Conservation (phyloP, 2,888 invertebrate genomes). For the Pocota personata region DNA sequence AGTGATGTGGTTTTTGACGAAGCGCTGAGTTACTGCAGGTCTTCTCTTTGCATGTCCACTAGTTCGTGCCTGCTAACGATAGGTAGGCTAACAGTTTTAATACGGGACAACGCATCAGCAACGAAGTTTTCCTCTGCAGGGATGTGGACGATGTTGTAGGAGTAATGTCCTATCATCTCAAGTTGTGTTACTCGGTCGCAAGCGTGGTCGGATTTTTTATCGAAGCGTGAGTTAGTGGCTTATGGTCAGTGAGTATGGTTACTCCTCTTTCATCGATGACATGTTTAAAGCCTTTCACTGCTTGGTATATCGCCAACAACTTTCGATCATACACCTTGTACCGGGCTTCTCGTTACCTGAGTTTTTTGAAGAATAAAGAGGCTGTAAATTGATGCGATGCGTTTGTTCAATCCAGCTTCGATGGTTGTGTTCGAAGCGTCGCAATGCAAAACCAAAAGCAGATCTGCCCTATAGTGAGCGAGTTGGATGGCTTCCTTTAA, state of each 20-base stretch:
- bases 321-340: conserved; percentile 34
- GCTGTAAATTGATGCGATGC: conserved; percentile 5
- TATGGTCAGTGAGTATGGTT: conserved; percentile 34
- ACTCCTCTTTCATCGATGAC: conserved; percentile 37
- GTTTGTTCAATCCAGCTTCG: conserved; percentile 21
- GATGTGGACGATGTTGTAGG: not conserved
- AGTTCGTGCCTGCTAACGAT: not conserved
- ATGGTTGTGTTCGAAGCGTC: not conserved
- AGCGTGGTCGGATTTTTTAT: conserved; percentile 39
- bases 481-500: conserved; percentile 31
- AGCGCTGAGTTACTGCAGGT: conserved; percentile 8
- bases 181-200: conserved; percentile 21
- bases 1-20: conserved; percentile 16
- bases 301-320: conserved; percentile 19
- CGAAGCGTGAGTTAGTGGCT: conserved; percentile 22
- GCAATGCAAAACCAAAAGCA: conserved; percentile 17
- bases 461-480: conserved; percentile 7
- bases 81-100: conserved; percentile 4
- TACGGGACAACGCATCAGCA: conserved; percentile 5
- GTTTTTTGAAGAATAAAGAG: conserved; percentile 79
- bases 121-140: conserved; percentile 20
- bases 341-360: not conserved
- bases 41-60: conserved; percentile 3
- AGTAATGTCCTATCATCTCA: conserved; percentile 7
- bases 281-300: conserved; percentile 45